Conservation (phyloP, 2,888 invertebrate species). For the Cantharis lateralis region DNA sequence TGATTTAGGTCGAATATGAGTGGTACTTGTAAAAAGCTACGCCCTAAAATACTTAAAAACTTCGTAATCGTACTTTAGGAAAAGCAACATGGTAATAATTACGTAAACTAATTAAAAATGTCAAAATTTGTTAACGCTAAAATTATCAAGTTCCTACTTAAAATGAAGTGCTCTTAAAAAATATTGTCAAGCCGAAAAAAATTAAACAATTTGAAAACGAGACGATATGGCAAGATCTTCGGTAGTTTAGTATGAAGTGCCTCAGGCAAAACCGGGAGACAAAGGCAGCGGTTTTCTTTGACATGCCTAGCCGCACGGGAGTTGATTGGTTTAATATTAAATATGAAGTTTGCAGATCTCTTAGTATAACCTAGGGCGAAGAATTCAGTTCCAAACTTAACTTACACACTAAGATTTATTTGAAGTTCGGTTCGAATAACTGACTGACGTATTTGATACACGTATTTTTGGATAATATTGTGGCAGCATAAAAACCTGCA, state of each 20-base stretch:
- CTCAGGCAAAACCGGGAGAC: conserved; percentile 21
- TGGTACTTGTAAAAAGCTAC: not conserved
- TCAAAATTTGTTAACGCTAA: not conserved
- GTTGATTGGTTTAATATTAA: conserved; percentile 43
- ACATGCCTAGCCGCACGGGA: conserved; percentile 36
- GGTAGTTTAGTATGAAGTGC: conserved; percentile 19
- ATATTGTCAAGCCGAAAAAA: not conserved
- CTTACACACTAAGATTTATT: conserved; percentile 25
- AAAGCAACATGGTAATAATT: not conserved
- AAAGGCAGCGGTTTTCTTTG: conserved; percentile 34
- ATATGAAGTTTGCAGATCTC: conserved; percentile 35
- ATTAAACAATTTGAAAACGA: conserved; percentile 2
- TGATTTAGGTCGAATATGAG: conserved; percentile 23
- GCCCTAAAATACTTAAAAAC: not conserved
- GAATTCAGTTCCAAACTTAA: conserved; percentile 24
- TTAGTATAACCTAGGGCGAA: conserved; percentile 15
- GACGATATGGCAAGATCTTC: conserved; percentile 19
- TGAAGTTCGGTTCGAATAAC: conserved; percentile 20
- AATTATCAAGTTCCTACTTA: not conserved
- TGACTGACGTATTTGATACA: not conserved
- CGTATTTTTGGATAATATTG: conserved; percentile 8
- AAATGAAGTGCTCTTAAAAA: not conserved
- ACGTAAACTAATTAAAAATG: not conserved
- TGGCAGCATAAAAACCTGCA: not conserved
- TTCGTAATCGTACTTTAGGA: not conserved